phyloP scores from a whole-genome alignment of 92 coral and sea anemone species.

The Paragorgia papillata region DNA sequence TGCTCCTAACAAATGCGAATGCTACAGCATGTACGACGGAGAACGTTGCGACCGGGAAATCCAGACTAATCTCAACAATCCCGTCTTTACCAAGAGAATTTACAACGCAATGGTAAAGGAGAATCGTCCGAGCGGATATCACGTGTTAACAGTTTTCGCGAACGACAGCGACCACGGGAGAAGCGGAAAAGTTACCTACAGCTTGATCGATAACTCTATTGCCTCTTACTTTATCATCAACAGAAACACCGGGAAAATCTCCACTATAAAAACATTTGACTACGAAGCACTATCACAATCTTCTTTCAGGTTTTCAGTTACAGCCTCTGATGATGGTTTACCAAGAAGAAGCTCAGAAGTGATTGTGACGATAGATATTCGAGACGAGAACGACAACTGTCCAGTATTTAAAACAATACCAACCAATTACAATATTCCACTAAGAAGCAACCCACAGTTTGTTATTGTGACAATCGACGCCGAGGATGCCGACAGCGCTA shows the following conservation, averaged over 20 bases:
- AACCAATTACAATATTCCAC: neutral
- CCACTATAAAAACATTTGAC: conserved; percentile 32
- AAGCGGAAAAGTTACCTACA: conserved; percentile 11
- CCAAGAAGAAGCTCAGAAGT: conserved; percentile 55
- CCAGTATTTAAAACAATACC: conserved; percentile 58
- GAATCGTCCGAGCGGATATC: conserved; percentile 9
- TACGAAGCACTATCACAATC: conserved; percentile 52
- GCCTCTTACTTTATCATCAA: conserved; percentile 9
- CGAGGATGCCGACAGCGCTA: conserved; percentile 14
- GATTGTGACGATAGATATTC: conserved; percentile 35
- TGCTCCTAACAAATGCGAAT: conserved; percentile 67
- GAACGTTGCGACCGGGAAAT: neutral
- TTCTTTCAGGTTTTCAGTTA: conserved; percentile 45
- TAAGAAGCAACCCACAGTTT: neutral
- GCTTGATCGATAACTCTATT: neutral
- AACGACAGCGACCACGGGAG: conserved; percentile 28
- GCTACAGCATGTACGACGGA: conserved; percentile 51
- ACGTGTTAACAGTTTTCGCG: conserved; percentile 11
- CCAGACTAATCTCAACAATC: neutral
- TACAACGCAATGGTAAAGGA: conserved; percentile 14
- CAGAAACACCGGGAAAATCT: neutral
- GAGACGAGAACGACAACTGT: conserved; percentile 71
- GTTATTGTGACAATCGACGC: conserved; percentile 7
- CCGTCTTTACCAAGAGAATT: neutral
- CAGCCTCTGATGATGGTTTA: conserved; percentile 67